Evolutionary conservation across 64 coral and sea anemone genomes (phyloP), one percentile per base, ranked within the genome.

Genomic region (Montipora cactus): DNA sequence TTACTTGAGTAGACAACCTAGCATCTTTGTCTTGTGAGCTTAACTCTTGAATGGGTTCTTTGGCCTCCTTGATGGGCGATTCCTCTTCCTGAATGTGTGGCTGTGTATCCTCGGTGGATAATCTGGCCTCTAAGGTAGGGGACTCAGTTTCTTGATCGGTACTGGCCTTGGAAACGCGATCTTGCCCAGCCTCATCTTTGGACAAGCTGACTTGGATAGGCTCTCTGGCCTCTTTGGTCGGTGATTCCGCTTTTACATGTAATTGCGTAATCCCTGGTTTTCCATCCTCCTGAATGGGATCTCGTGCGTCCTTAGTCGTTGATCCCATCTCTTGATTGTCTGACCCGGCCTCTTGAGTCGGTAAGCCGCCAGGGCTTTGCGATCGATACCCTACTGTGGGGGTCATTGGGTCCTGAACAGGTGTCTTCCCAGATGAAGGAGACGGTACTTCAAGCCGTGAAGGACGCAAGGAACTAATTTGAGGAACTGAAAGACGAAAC

Each of bases 371-470:
- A 53, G 5, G 25, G 25, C 25, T 28, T 28, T 28, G 25, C 25
- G 25, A 28, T 28, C 25, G 25, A 62, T 62, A 62, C 14, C 18
- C 8, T 37, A 25, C 21, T 82, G 57, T 2, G 14, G 79, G 79
- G 11, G 79, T 61, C 79, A 15, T 59, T 82, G 79, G 79, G 59
- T 82, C 55, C 12, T 82, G 79, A 82, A 46, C 79, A 45, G 79
- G 79, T 7, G 20, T 82, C 57, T 82, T 82, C 2, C 79, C 79
- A 64, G 79, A 64, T 0, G 10, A 0, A 14, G 53, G 25, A 55
- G 13, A 44, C 16, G 11, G 21, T 14, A 82, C 15, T 5, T 44
- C 18, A 8, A 82, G 16, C 37, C 8, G 19, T 21, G 70, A 20
- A 4, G 7, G 19, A n/a, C n/a, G n/a, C n/a, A n/a, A n/a, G n/a